phyloP scores from a whole-genome alignment of 2,113 vertebrate genomes.

The Malurus cyaneus region DNA sequence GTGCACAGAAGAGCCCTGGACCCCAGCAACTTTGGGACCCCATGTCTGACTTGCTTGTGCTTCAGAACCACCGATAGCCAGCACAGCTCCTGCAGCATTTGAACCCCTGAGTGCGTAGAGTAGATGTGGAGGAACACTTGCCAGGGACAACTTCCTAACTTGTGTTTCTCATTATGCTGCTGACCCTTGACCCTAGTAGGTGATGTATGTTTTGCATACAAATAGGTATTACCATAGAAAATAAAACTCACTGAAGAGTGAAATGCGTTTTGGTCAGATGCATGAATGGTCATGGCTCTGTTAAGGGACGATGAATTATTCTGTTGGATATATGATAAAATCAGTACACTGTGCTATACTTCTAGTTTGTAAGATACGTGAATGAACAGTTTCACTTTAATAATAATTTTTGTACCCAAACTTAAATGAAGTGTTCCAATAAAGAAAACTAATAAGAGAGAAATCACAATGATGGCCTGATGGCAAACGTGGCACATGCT shows the following conservation, averaged over 20 bases:
- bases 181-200: background rate
- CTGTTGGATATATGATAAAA: background rate
- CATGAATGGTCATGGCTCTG: background rate
- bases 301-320: background rate
- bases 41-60: background rate
- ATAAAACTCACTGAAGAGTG: background rate
- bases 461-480: background rate
- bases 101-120: background rate
- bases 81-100: fast-evolving
- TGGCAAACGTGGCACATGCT: background rate
- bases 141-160: background rate
- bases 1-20: background rate
- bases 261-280: background rate
- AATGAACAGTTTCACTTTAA: background rate
- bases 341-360: background rate
- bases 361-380: background rate
- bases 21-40: background rate
- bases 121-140: background rate
- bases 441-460: background rate
- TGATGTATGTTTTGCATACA: background rate
- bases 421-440: background rate
- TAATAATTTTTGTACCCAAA: background rate
- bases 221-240: background rate
- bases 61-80: fast-evolving
- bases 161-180: background rate